phyloP scores from a whole-genome alignment of 2,797 vertebrate species.

The Gorsachius magnificus region DNA sequence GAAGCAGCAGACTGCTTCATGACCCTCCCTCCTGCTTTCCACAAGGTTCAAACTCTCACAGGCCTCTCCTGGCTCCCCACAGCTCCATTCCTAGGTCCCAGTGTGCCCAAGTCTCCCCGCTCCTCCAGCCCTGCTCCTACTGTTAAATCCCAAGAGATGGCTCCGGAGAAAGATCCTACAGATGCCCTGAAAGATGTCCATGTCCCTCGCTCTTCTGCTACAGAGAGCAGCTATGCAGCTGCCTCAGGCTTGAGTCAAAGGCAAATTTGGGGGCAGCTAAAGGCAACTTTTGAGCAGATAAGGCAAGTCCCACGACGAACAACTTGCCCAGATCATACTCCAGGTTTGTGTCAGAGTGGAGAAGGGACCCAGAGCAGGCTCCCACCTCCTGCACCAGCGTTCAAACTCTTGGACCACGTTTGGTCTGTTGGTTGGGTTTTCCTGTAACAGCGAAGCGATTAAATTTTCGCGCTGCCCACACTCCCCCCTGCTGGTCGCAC shows the following conservation, averaged over 20 bases:
- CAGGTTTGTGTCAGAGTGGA: neutral
- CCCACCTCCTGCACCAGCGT: neutral
- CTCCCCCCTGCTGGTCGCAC: slow-evolving; percentile 43
- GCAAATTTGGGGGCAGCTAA: neutral
- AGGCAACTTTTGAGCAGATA: neutral
- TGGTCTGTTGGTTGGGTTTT: neutral
- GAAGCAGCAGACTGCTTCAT: neutral
- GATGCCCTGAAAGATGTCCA: neutral
- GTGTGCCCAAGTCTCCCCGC: neutral
- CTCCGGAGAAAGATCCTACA: neutral
- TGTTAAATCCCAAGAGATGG: neutral
- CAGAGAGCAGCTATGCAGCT: neutral
- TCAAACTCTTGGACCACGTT: accelerated
- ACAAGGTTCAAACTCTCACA: neutral
- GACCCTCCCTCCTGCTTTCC: neutral
- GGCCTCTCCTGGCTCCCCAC: neutral
- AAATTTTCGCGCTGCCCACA: neutral
- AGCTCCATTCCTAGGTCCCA: neutral
- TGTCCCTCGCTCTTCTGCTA: neutral
- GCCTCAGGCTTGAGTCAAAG: neutral
- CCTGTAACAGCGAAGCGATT: accelerated
- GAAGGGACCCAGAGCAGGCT: neutral
- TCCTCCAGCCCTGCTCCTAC: neutral
- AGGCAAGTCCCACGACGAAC: neutral
- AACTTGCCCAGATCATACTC: neutral